phyloP scores from a whole-genome alignment of 1,140 invertebrate species.

The Cecropterus lyciades region DNA sequence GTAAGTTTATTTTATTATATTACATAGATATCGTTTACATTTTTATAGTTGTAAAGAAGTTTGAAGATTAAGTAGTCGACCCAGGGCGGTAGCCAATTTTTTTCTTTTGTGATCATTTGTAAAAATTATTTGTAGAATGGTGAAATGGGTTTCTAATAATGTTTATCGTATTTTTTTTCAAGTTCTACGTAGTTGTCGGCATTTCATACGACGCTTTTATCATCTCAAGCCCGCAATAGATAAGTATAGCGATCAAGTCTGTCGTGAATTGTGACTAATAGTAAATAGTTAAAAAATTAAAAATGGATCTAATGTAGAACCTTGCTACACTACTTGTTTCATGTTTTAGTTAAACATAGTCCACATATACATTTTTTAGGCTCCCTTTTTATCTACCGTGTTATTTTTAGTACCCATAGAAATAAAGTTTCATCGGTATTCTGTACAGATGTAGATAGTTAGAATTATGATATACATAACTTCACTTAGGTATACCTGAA shows the following conservation, averaged over 20 bases:
- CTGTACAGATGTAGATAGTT: background rate
- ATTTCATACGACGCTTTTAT: slow-evolving; percentile 28
- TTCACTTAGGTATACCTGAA: background rate
- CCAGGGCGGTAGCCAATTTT: too few relatives aligned
- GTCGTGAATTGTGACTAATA: slow-evolving; percentile 19
- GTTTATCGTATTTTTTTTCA: slow-evolving; percentile 10
- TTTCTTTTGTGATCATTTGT: too few relatives aligned
- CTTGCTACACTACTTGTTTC: background rate
- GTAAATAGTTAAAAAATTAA: background rate
- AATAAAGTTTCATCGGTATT: background rate
- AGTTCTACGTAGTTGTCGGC: slow-evolving; percentile 36
- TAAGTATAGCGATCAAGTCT: slow-evolving; percentile 21
- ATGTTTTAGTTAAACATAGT: slow-evolving; percentile 6
- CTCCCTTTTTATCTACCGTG: background rate
- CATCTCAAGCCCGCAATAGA: slow-evolving; percentile 19
- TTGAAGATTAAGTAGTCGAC: too few relatives aligned
- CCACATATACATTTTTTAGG: background rate
- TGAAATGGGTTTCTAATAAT: background rate
- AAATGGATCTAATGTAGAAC: slow-evolving; percentile 10
- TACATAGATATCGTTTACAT: too few relatives aligned
- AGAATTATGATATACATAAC: too few relatives aligned
- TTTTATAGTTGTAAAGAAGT: too few relatives aligned
- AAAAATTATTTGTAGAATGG: too few relatives aligned
- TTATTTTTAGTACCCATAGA: background rate
- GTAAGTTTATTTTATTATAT: slow-evolving; percentile 50